Evolutionary conservation across 2,797 vertebrate genomes (phyloP), one percentile per base, ranked within the genome.

Genomic region (Xenentodon cancila): DNA sequence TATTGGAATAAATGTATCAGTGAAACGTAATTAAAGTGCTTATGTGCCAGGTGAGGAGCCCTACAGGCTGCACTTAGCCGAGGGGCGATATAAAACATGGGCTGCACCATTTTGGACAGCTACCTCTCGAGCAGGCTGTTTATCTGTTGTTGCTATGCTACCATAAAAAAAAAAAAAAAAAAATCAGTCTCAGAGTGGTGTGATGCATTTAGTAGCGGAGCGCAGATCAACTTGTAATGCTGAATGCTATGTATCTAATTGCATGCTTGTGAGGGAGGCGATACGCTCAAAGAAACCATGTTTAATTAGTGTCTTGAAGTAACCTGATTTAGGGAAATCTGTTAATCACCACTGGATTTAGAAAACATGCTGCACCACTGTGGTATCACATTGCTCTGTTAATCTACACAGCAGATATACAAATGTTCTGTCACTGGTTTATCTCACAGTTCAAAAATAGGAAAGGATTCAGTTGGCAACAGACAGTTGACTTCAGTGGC

Each of bases 91-190:
- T 57, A 76, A 79, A 76, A 84, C 48, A 57, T 75, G 70, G 80
- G 68, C 70, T 84, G 78, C 82, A 85, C 84, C 84, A 83, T 86
- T 89, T 88, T 86, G 81, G 79, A 82, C 73, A 40, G 63, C 74
- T 74, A 44, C 80, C 68, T 85, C 69, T 87, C 69, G 49, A 73
- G 52, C 73, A 73, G 71, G 64, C 80, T 89, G 86, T 89, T 88
- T 88, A 86, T 81, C 65, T 65, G 77, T 75, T 83, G 89, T 91
- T 91, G 90, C 88, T 88, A 90, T 4, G 86, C 57, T 73, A 88
- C 84, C 72, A 68, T 15, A 54, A 67, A 15, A 3, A 30, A 21
- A 12, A 11, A 12, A 48, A 11, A 65, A 72, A 61, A 75, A 64
- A 50, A 43, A 61, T 47, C 66, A 20, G 64, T 58, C 21, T 67